phyloP scores from a whole-genome alignment of 2,888 invertebrate genomes.

The Calliphora vomitoria region DNA sequence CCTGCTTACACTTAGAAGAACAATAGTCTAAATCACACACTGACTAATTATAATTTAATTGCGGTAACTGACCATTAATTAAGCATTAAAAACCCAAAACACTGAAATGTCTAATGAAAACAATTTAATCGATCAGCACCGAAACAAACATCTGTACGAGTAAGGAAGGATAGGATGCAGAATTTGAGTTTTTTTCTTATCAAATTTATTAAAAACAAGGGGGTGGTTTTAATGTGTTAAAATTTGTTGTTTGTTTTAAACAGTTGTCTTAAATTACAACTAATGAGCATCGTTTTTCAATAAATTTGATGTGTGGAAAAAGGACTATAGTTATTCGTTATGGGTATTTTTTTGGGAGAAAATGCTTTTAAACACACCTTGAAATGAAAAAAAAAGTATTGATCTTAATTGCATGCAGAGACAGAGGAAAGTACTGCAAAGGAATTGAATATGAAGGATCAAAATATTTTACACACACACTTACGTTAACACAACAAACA shows the following conservation, averaged over 20 bases:
- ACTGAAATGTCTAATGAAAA: slow-evolving; percentile 46
- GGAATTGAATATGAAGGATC: slow-evolving; percentile 36
- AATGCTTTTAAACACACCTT: slow-evolving; percentile 63
- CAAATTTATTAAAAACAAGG: slow-evolving; percentile 23
- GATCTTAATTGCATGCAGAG: slow-evolving; percentile 51
- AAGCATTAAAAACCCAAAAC: slow-evolving; percentile 41
- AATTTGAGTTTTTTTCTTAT: background rate
- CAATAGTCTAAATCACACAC: slow-evolving; percentile 53
- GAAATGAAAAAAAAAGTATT: slow-evolving; percentile 67
- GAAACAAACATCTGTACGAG: slow-evolving; percentile 66
- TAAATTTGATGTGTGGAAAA: slow-evolving; percentile 70
- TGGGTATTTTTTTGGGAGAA: slow-evolving; percentile 41
- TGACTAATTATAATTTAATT: slow-evolving; percentile 69
- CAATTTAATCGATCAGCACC: slow-evolving; percentile 72
- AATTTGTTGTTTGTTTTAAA: slow-evolving; percentile 55
- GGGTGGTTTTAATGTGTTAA: slow-evolving; percentile 67
- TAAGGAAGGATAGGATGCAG: slow-evolving; percentile 18
- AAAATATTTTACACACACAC: slow-evolving; percentile 14
- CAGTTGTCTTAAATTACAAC: slow-evolving; percentile 77
- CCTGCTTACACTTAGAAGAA: background rate
- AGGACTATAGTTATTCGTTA: slow-evolving; percentile 47
- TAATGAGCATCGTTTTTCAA: slow-evolving; percentile 76
- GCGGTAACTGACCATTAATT: slow-evolving; percentile 66
- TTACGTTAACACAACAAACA: background rate
- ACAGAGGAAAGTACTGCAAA: slow-evolving; percentile 38